These are phyloP conservation scores for Campoplex capitator DNA, from an alignment of 2,888 invertebrate species.

Conservation along the genomic window DNA sequence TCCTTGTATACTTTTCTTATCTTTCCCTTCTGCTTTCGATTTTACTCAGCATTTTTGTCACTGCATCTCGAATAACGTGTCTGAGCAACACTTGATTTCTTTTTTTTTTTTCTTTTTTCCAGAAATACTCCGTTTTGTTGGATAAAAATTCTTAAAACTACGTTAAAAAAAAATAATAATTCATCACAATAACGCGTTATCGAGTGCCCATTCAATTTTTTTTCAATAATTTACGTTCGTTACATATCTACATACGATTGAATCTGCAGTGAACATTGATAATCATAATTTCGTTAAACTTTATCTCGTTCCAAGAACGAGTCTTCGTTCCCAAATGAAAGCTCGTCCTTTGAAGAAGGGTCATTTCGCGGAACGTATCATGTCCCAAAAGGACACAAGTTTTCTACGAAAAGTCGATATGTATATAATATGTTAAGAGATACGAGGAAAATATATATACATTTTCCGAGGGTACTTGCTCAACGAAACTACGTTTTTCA, in stretches of 20 bases:
- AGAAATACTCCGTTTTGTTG: background rate
- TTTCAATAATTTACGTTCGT: too few relatives aligned
- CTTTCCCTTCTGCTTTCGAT: conserved; percentile 32
- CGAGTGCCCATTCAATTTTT: too few relatives aligned
- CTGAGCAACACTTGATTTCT: background rate
- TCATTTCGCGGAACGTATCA: conserved; percentile 18
- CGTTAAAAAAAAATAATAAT: background rate
- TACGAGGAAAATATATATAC: conserved; percentile 11
- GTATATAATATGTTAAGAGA: conserved; percentile 23
- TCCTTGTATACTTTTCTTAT: conserved; percentile 21
- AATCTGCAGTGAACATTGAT: too few relatives aligned
- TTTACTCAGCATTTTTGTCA: conserved; percentile 33
- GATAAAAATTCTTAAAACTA: background rate
- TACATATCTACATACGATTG: too few relatives aligned
- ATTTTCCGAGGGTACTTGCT: background rate
- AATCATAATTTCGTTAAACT: too few relatives aligned
- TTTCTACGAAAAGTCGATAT: conserved; percentile 7
- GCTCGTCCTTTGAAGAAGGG: background rate
- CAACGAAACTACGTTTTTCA: conserved; percentile 51
- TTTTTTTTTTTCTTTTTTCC: conserved; percentile 13
- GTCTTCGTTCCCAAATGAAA: too few relatives aligned
- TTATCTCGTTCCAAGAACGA: too few relatives aligned
- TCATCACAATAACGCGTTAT: background rate
- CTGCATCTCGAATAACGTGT: conserved; percentile 16
- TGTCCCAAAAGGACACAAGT: conserved; percentile 38